Evolutionary conservation across 2,113 vertebrate species (phyloP).

Genomic region (Glaucidium brasilianum): DNA sequence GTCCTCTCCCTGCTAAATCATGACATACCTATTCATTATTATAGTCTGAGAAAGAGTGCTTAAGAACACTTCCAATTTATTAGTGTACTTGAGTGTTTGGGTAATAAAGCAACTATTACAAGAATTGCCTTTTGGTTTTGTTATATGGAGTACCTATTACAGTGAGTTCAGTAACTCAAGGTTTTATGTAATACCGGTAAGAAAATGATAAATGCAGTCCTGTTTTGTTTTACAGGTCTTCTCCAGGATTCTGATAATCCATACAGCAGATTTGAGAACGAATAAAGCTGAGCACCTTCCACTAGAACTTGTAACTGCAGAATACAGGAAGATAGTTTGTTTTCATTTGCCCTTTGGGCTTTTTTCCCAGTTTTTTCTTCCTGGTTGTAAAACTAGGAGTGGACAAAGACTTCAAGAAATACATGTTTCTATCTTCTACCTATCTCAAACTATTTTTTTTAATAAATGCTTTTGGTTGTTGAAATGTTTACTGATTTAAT

Average conservation of each 20-base stretch:
- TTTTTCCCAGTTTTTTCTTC: neutral
- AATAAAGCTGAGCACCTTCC: slow-evolving; percentile 60
- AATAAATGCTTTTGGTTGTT: neutral
- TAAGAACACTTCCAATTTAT: neutral
- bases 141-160: neutral
- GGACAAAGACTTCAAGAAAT: neutral
- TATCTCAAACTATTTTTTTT: neutral
- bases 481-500: neutral
- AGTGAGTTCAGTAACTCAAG: neutral
- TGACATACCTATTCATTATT: neutral
- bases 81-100: neutral
- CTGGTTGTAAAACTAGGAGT: neutral
- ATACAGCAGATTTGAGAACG: slow-evolving; percentile 88
- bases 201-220: neutral
- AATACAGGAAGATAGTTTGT: neutral
- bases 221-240: slow-evolving; percentile 77
- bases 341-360: neutral
- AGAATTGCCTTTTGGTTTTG: neutral
- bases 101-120: neutral
- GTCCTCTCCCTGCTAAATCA: neutral
- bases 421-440: neutral
- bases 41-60: neutral
- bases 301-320: neutral
- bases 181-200: neutral
- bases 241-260: slow-evolving; percentile 85